Evolutionary conservation across 2,888 invertebrate species (phyloP).

Genomic region (Globia sparganii): DNA sequence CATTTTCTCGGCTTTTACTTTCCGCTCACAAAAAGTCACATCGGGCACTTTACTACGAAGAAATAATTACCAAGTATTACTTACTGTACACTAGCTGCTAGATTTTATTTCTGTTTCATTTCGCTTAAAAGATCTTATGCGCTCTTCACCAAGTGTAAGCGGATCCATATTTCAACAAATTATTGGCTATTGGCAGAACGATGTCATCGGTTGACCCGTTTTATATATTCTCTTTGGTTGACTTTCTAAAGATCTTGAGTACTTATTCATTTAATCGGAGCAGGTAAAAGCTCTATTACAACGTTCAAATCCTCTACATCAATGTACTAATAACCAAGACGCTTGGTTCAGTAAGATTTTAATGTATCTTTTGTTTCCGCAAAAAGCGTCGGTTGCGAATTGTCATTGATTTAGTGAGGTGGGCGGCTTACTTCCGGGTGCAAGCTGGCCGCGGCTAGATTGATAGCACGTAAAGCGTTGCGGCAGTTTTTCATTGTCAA

Average conservation of each 20-base stretch:
- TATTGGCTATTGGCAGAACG: constrained; percentile 45
- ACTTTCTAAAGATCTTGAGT: constrained; percentile 38
- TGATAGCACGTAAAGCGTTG: constrained; percentile 53
- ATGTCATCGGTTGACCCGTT: constrained; percentile 40
- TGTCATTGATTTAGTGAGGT: constrained; percentile 58
- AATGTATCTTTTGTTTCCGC: constrained; percentile 33
- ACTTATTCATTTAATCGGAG: constrained; percentile 33
- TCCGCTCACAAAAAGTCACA: constrained; percentile 34
- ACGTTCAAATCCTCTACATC: constrained; percentile 26
- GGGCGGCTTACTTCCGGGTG: constrained; percentile 50
- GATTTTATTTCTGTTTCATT: constrained; percentile 27
- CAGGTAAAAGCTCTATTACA: constrained; percentile 38
- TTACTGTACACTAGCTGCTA: constrained; percentile 7
- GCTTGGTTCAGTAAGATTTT: constrained; percentile 25
- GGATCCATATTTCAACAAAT: constrained; percentile 41
- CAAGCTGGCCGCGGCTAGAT: constrained; percentile 44
- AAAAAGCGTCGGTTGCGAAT: constrained; percentile 40
- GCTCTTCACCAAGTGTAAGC: constrained; percentile 27
- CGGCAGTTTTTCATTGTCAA: constrained; percentile 63
- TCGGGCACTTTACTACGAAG: constrained; percentile 17
- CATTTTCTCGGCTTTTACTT: constrained; percentile 42
- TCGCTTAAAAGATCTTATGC: constrained; percentile 17
- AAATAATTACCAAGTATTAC: constrained; percentile 30
- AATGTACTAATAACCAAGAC: constrained; percentile 1
- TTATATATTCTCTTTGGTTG: too few species aligned